phyloP scores from a whole-genome alignment of 2,888 invertebrate genomes.

The Sussaba pulchella region DNA sequence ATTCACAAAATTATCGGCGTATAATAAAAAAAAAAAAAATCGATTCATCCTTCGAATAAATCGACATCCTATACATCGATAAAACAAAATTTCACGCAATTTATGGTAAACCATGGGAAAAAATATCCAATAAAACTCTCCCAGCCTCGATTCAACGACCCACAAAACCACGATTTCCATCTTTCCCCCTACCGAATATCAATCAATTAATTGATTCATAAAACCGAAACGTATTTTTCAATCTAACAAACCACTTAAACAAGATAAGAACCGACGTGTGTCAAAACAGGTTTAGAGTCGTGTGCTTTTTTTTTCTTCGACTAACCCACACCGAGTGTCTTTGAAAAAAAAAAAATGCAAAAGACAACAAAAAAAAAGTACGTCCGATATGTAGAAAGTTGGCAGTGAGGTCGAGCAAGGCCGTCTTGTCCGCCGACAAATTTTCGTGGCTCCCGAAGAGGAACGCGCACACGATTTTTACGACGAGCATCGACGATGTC shows the following conservation, averaged over 20 bases:
- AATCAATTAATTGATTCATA: not conserved
- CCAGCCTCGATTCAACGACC: not conserved
- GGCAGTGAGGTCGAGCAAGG: slow-evolving; percentile 61
- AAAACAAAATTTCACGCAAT: no score
- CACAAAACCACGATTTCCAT: not conserved
- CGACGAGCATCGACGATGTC: slow-evolving; percentile 26
- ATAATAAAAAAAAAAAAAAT: no score
- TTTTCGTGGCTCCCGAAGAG: slow-evolving; percentile 37
- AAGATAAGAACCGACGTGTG: not conserved
- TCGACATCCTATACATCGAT: no score
- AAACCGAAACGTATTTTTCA: not conserved
- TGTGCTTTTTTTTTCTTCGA: no score
- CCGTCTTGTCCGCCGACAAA: slow-evolving; percentile 43
- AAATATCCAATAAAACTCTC: not conserved
- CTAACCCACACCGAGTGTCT: no score
- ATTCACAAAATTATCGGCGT: no score
- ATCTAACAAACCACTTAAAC: not conserved
- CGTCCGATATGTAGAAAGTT: slow-evolving; percentile 54
- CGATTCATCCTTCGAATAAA: no score
- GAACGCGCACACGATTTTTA: slow-evolving; percentile 40
- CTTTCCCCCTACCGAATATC: not conserved
- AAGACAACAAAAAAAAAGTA: slow-evolving; percentile 27
- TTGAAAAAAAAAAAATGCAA: slow-evolving; percentile 21
- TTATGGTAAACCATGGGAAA: no score
- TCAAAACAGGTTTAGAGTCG: not conserved